Base-by-base conservation (phyloP, 1,140 invertebrate genomes). In the Adelges cooleyi region DNA sequence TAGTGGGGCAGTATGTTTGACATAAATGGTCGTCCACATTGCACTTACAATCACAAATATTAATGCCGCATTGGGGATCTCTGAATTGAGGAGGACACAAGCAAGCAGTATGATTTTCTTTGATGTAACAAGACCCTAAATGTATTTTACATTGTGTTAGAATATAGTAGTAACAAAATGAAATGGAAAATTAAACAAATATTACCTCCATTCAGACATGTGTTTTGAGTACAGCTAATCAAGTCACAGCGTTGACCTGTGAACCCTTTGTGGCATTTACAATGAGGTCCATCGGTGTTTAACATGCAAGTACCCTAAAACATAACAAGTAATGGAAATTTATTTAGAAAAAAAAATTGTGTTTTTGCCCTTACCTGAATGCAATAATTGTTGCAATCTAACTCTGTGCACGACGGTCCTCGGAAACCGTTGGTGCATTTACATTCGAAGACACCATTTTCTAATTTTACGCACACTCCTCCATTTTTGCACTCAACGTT, bases 211-310 rank as follows among this genome's bases (percentile, higher is more conserved):
- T 84, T 83, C 22, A 76, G 73, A 69, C 82, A 84, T 66, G 75
- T 76, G 46, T 62, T 62, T 66, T 77, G 74, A 9, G 74, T 71
- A 68, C 81, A 84, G 0, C 73, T 71, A 68, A 80, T 77, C 15
- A 74, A 71, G 70, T 85, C 80, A 71, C 84, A 86, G 20, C 75
- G 74, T 27, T 76, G 73, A 2, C 83, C 83, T 2, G 76, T 77
- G 69, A 75, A 84, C 23, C 79, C 78, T 0, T 71, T 68, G 67
- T 66, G 73, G 75, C 38, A 71, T 50, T 17, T 67, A 71, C 80
- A 82, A 27, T 75, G 71, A 0, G 77, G 74, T 18, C 70, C 67
- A 3, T 75, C 74, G 50, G 51, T 68, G 67, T 44, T 71, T 42
- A 72, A 44, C 13, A 65, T 68, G 50, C 74, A 75, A 13, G 67